These are phyloP conservation scores for Parnassius mnemosyne DNA, from an alignment of 2,888 invertebrate genomes.

Conservation along the genomic window DNA sequence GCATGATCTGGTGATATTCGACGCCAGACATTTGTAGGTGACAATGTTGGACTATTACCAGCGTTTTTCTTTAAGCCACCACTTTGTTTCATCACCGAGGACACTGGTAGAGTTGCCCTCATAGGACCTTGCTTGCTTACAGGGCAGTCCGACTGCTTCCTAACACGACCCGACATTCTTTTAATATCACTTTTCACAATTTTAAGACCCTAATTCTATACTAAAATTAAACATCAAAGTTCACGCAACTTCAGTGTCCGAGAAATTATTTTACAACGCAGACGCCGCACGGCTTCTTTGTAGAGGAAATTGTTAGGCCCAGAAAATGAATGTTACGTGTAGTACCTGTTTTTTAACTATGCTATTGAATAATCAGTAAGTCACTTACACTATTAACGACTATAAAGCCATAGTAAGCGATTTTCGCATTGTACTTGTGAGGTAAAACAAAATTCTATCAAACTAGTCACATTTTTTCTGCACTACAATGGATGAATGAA, in stretches of 20 bases:
- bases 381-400: constrained; percentile 46
- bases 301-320: constrained; percentile 58
- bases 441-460: constrained; percentile 68
- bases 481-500: constrained; percentile 76
- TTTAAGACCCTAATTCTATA: constrained; percentile 43
- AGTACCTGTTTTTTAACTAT: constrained; percentile 39
- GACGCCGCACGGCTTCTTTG: constrained; percentile 73
- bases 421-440: constrained; percentile 58
- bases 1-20: constrained; percentile 85
- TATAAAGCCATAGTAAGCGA: constrained; percentile 51
- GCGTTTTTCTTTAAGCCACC: constrained; percentile 81
- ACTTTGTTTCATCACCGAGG: constrained; percentile 85
- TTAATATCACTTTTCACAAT: constrained; percentile 36
- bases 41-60: constrained; percentile 83
- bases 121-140: constrained; percentile 83
- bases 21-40: constrained; percentile 85
- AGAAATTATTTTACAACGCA: constrained; percentile 57
- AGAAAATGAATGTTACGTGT: constrained; percentile 39
- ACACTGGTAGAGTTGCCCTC: constrained; percentile 88
- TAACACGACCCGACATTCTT: constrained; percentile 82
- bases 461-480: constrained; percentile 77
- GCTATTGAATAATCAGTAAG: constrained; percentile 42
- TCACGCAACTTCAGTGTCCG: constrained; percentile 45
- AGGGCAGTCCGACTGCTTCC: constrained; percentile 85
- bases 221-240: constrained; percentile 42